Percentiles rank a stretch among this genome's conserved stretches.
phyloP scores from a whole-genome alignment of 2,888 invertebrate genomes.

The Drosophila peninsularis region DNA sequence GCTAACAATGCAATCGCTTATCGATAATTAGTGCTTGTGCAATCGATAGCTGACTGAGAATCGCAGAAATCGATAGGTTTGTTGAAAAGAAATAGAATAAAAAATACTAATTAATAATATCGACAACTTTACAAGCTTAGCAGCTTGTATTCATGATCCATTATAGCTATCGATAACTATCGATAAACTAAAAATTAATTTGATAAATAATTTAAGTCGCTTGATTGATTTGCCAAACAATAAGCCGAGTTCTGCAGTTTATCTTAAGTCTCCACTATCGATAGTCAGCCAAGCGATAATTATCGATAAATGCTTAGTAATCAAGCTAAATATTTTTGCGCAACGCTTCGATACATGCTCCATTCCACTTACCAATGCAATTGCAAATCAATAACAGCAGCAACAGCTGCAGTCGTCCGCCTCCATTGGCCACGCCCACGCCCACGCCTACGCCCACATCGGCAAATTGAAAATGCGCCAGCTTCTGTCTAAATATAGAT shows the following conservation, averaged over 20 bases:
- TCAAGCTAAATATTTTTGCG: constrained; percentile 1
- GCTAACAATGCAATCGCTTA: background rate
- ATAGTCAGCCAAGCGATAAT: background rate
- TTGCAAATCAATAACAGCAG: constrained; percentile 81
- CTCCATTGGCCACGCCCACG: constrained; percentile 30
- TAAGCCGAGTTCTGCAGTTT: background rate
- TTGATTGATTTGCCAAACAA: background rate
- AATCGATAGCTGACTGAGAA: background rate
- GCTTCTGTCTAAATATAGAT: constrained; percentile 46
- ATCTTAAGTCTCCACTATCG: background rate
- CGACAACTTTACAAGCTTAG: no score
- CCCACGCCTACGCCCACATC: constrained; percentile 8
- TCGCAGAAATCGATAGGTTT: no score
- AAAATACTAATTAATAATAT: no score
- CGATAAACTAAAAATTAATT: background rate
- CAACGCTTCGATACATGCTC: constrained; percentile 13
- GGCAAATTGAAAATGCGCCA: constrained; percentile 45
- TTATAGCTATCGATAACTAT: no score
- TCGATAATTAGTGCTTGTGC: background rate
- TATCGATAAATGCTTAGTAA: background rate
- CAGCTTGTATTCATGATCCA: no score
- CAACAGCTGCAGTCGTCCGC: constrained; percentile 78
- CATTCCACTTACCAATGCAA: constrained; percentile 82
- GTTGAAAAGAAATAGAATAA: background rate
- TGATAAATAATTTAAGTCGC: background rate